Base-by-base conservation (phyloP, 1,140 invertebrate species). In the Planococcus citri region DNA sequence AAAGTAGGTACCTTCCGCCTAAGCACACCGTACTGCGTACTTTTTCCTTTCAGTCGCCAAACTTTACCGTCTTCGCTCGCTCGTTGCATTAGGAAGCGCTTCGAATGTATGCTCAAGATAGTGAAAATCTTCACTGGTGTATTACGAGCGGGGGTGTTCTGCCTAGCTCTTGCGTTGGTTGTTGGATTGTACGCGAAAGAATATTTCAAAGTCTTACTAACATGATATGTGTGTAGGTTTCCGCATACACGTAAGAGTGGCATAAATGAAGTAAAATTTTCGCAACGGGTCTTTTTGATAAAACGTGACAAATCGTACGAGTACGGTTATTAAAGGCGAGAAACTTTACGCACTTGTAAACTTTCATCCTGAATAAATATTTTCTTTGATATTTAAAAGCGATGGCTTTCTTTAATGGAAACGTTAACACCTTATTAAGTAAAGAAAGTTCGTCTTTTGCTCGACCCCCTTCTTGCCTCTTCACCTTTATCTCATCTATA, bases 391-490 rank as follows among this genome's bases (percentile, higher is more conserved):
- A 51, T 51, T 51, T 51, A 51, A 51, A 51, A 51, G 41, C 41
- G 41, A 14, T 51, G 10, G 41, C 17, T 51, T 51, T 17, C 41
- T 51, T 51, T 51, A 51, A 51, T 51, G n/a, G 41, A 51, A 51
- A 51, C 41, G 41, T 51, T 51, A 51, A 51, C 41, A 51, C 41
- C 41, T 51, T 51, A 51, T 51, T 51, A 51, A 51, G n/a, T n/a
- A n/a, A 51, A 51, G n/a, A 51, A 51, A 51, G 29, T 33, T 33
- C 29, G 29, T 12, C 12, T 33, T 33, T 33, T 12, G 29, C 29
- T 33, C 12, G 29, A 6, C 29, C 12, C 12, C 12, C 12, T 33
- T n/a, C n/a, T n/a, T n/a, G n/a, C n/a, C n/a, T n/a, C n/a, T n/a
- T n/a, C n/a, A n/a, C n/a, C n/a, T n/a, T n/a, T n/a, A n/a, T n/a